Evolutionary conservation across 2,888 invertebrate genomes (phyloP), one percentile per base, ranked within the genome.

Genomic region (Brachycybe producta): DNA sequence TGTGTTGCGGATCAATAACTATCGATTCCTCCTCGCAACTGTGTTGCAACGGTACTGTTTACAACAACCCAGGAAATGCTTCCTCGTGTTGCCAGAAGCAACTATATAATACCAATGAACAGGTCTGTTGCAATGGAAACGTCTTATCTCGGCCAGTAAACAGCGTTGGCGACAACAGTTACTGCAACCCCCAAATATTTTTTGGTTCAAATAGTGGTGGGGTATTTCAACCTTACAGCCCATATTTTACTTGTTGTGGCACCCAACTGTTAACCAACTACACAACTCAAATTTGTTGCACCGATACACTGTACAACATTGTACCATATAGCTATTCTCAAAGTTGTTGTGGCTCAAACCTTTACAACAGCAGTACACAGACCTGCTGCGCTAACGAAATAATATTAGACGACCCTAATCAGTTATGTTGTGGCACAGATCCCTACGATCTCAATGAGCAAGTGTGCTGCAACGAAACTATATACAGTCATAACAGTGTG

Each of bases 321-420:
- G 32, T 11, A 11, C n/a, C 8, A n/a, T 30, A 30, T 30, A 30
- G n/a, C 8, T 11, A 11, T 11, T 30, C n/a, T 11, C 32, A 30
- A 8, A 11, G 8, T 11, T n/a, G n/a, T 8, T 30, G 32, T n/a
- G 8, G 32, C n/a, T 8, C 8, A 11, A 30, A 11, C 8, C n/a
- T 30, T 30, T 30, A 30, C 32, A 30, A 30, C n/a, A n/a, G 8
- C 8, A 30, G n/a, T 30, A 11, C 8, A 2, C 34, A 45, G 24
- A 34, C 34, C 15, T 45, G 45, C 34, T 45, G 45, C 45, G 34
- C 30, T 11, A 28, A 17, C 42, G 3, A 42, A 11, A 11, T 26
- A 2, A 11, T 42, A n/a, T 2, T 11, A 2, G 15, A 5, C 2
- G 2, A 27, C 23, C 19, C 5, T 8, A 15, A 26, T 26, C 17